These are phyloP conservation scores for Masticophis lateralis DNA, from an alignment of 2,797 vertebrate species.

Conservation along the genomic window DNA sequence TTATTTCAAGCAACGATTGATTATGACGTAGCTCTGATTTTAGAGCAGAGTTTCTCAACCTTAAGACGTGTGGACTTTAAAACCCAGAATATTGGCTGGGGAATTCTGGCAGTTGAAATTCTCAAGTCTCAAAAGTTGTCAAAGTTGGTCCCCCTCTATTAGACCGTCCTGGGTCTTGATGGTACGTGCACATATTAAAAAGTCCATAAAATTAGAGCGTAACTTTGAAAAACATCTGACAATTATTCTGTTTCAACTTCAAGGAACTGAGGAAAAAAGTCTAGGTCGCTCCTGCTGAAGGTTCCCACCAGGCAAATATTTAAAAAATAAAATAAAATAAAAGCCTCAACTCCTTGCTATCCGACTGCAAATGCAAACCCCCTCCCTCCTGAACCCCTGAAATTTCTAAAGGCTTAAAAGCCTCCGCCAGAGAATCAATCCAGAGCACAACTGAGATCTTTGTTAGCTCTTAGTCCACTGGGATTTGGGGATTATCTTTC, in stretches of 20 bases:
- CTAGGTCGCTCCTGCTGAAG: neutral
- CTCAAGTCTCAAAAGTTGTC: neutral
- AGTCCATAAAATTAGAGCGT: neutral
- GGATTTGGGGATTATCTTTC: conserved; percentile 20
- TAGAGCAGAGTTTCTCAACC: neutral
- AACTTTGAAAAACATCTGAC: neutral
- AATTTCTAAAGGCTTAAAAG: neutral
- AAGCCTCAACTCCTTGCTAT: neutral
- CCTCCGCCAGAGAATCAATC: neutral
- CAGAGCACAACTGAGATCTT: neutral
- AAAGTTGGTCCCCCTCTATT: neutral
- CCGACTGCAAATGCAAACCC: neutral
- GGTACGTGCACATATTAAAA: neutral
- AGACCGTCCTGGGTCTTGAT: neutral
- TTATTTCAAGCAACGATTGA: neutral
- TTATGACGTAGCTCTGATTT: neutral
- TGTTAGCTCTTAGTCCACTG: neutral
- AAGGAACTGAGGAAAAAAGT: neutral
- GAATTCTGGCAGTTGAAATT: neutral
- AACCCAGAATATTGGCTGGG: neutral
- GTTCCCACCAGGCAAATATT: neutral
- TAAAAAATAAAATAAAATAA: neutral
- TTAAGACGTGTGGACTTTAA: neutral
- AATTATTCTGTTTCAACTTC: neutral
- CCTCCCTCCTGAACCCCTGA: neutral